phyloP scores from a whole-genome alignment of 2,797 vertebrate genomes.

The Sus cebifrons region DNA sequence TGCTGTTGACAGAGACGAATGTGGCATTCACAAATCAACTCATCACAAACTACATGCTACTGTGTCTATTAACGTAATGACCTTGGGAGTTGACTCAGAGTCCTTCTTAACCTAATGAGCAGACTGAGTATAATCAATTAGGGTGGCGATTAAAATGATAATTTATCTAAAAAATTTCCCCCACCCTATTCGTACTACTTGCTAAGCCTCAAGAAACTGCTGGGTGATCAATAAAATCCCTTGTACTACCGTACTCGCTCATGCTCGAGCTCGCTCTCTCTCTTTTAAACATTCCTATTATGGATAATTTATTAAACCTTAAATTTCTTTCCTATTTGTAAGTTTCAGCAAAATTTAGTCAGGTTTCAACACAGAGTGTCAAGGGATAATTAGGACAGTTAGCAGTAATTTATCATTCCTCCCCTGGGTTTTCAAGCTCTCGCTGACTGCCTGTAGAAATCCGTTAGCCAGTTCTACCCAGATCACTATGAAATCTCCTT shows the following conservation, averaged over 20 bases:
- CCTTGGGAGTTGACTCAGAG: conserved; percentile 90
- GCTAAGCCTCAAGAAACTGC: conserved; percentile 73
- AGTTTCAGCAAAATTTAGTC: conserved; percentile 88
- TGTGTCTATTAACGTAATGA: conserved; percentile 90
- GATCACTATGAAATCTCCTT: conserved; percentile 72
- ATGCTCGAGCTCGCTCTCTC: conserved; percentile 10
- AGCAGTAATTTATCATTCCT: conserved; percentile 89
- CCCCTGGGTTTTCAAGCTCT: conserved; percentile 84
- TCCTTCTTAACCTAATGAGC: conserved; percentile 91
- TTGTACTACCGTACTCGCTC: conserved; percentile 62
- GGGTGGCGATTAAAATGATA: conserved; percentile 91
- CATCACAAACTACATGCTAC: conserved; percentile 89
- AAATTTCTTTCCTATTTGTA: conserved; percentile 81
- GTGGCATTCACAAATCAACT: conserved; percentile 88
- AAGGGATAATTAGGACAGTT: conserved; percentile 89
- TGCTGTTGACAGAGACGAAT: conserved; percentile 89
- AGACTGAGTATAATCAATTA: conserved; percentile 91
- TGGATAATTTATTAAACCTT: conserved; percentile 86
- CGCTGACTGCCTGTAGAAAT: conserved; percentile 80
- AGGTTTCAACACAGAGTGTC: conserved; percentile 87
- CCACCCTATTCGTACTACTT: conserved; percentile 79
- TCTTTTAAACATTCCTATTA: conserved; percentile 68
- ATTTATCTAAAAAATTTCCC: conserved; percentile 89
- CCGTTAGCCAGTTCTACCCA: conserved; percentile 71
- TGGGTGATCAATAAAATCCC: conserved; percentile 84